Evolutionary conservation across 2,113 vertebrate species (phyloP).

Genomic region (Protobothrops mucrosquamatus): DNA sequence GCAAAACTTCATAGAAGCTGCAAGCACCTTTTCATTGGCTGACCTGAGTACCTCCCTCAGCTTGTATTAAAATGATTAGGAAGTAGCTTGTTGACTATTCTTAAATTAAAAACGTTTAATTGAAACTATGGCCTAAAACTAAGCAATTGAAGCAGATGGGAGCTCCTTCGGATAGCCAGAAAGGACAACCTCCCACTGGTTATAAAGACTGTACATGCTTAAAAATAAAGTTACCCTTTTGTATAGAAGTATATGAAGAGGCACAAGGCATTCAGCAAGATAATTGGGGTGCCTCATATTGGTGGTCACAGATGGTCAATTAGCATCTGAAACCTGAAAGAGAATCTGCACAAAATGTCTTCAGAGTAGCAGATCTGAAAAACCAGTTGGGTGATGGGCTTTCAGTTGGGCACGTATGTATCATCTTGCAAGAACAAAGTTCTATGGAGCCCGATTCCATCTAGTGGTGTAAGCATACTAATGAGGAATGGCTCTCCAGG

Average conservation of each 20-base stretch:
- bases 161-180: background rate
- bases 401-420: background rate
- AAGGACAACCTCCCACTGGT: background rate
- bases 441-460: background rate
- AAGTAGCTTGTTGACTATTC: background rate
- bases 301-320: background rate
- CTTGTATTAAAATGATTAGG: background rate
- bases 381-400: background rate
- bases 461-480: background rate
- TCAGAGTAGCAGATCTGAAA: background rate
- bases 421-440: background rate
- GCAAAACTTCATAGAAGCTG: conserved; percentile 6
- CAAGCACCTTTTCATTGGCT: background rate
- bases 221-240: background rate
- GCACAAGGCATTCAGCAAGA: background rate
- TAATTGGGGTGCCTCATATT: background rate
- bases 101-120: conserved; percentile 14
- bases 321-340: background rate
- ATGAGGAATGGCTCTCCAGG: background rate
- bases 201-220: background rate
- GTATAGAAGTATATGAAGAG: background rate
- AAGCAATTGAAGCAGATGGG: background rate
- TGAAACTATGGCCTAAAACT: conserved; percentile 4
- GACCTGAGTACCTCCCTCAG: background rate
- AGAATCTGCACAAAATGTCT: background rate